Conservation (phyloP, 2,113 vertebrate species). For the Agapornis roseicollis region DNA sequence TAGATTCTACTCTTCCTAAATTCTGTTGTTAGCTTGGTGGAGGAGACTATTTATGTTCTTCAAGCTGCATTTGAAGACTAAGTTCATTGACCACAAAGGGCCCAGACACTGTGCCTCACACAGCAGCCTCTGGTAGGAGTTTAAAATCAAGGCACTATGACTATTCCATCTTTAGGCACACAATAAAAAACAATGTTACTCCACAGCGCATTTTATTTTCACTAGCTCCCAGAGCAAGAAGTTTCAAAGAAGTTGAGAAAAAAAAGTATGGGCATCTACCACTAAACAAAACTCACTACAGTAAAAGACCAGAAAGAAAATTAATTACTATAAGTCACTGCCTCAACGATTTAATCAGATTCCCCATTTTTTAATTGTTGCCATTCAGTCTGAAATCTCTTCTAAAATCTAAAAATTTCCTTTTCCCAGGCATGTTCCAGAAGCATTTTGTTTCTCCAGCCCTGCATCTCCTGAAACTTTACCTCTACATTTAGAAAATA, state of each 20-base stretch:
- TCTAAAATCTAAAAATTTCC: not conserved
- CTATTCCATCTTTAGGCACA: not conserved
- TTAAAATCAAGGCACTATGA: not conserved
- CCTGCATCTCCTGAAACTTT: not conserved
- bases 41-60: not conserved
- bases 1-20: not conserved
- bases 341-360: not conserved
- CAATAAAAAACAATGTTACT: not conserved
- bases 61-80: not conserved
- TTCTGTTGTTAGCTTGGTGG: not conserved
- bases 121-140: fast-evolving
- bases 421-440: not conserved
- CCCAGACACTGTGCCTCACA: not conserved
- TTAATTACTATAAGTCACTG: not conserved
- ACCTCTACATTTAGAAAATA: not conserved
- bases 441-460: not conserved
- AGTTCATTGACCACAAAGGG: not conserved
- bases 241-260: not conserved
- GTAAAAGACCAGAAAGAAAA: not conserved
- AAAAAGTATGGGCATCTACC: not conserved
- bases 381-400: not conserved
- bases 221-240: not conserved
- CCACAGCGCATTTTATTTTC: not conserved
- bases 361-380: not conserved
- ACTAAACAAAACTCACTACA: not conserved